Evolutionary conservation across 2,888 invertebrate genomes (phyloP), one percentile per base, ranked within the genome.

Genomic region (Cataglyphis cursor): DNA sequence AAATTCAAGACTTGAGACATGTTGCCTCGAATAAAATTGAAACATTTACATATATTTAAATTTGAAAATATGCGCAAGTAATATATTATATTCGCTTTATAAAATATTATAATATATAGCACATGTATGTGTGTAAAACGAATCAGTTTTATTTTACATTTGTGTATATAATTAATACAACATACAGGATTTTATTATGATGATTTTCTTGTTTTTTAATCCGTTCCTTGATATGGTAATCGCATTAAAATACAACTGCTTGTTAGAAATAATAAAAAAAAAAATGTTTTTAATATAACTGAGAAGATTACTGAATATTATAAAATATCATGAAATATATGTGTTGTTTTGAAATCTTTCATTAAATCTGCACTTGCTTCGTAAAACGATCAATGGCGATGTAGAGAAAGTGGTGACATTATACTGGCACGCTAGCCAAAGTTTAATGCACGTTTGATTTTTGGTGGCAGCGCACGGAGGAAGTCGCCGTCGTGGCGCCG

Each of bases 401-500:
- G 65, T n/a, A 64, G 78, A 21, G 73, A 82, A 85, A 82, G 82
- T 65, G 81, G 84, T 72, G 82, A 89, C 87, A 83, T 87, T 85
- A 84, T 80, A 64, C 84, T 61, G 84, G 89, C 88, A 88, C 86
- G 87, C 86, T 91, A 91, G 92, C 91, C 93, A 92, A 88, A 93
- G 91, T 92, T 92, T 91, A 91, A 92, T 92, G 92, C 91, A 90
- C 90, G 89, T 90, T 90, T 87, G 92, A 85, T 90, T 90, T 90
- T 91, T 86, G 88, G 87, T 87, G 85, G 82, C 87, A 84, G 80
- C 86, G 88, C 72, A 83, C 68, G 82, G 82, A 62, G 74, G 75
- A 82, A 82, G 91, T 91, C 93, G 93, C 91, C 93, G 86, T 85
- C 86, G 86, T 91, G 94, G 94, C 94, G 94, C 93, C 94, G 88